A percentile compares a stretch with the other conserved stretches of the same genome.
phyloP scores from a whole-genome alignment of 1,140 invertebrate genomes.

The Heliconius hewitsoni region DNA sequence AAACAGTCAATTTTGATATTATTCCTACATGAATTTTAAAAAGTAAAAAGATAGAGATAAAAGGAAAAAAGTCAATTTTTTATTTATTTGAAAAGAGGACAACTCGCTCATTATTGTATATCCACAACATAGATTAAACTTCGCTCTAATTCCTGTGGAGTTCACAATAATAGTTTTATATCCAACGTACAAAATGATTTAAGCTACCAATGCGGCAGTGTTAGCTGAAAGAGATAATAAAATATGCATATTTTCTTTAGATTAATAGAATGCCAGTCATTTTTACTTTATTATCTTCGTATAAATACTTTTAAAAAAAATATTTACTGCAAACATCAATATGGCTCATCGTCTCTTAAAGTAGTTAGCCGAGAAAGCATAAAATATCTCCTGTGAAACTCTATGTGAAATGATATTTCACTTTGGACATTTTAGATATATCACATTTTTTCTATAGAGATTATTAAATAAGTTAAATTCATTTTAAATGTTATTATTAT shows the following conservation, averaged over 20 bases:
- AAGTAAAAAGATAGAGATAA: background rate
- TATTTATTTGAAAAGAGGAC: background rate
- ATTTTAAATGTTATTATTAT: no score
- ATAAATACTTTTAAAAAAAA: background rate
- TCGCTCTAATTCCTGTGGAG: constrained; percentile 6
- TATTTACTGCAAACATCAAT: background rate
- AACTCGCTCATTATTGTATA: constrained; percentile 1
- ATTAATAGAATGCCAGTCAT: background rate
- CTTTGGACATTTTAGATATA: background rate
- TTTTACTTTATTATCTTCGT: background rate
- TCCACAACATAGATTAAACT: background rate
- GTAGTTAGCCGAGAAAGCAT: background rate
- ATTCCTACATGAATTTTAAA: no score
- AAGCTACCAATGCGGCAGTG: background rate
- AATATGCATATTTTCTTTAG: background rate
- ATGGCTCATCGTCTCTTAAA: background rate
- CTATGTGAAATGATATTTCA: background rate
- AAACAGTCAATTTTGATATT: no score
- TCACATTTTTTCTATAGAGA: no score
- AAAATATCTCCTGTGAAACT: background rate
- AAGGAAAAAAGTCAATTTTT: background rate
- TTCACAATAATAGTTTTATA: constrained; percentile 13
- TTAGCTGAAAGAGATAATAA: background rate
- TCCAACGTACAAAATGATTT: constrained; percentile 6
- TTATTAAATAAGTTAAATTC: no score